These are phyloP conservation scores for Lepisosteus osseus DNA, from an alignment of 2,113 vertebrate species.

Conservation along the genomic window DNA sequence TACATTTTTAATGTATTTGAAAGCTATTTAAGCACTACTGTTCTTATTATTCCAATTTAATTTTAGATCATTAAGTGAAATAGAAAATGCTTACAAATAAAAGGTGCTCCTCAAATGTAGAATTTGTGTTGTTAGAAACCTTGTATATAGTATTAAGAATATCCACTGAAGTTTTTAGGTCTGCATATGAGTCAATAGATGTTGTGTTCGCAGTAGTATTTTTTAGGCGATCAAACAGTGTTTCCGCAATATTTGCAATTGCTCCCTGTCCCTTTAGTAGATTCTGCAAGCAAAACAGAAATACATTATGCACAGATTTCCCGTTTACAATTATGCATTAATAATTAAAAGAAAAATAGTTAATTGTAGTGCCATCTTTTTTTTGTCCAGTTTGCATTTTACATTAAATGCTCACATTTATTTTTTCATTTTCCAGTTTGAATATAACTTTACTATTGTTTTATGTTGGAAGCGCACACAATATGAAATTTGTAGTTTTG, in stretches of 20 bases:
- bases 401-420: background rate
- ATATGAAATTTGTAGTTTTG: conserved; percentile 9
- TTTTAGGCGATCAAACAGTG: conserved; percentile 23
- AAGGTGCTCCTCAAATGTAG: accelerated
- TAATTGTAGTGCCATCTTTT: background rate
- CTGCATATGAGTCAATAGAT: conserved; percentile 23
- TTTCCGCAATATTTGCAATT: background rate
- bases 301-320: background rate
- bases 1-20: too few relatives aligned
- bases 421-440: background rate
- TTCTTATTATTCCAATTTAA: too few relatives aligned
- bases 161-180: conserved; percentile 34
- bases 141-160: background rate
- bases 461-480: background rate
- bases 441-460: background rate
- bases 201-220: background rate
- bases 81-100: conserved; percentile 38
- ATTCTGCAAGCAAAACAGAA: conserved; percentile 34
- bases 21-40: too few relatives aligned
- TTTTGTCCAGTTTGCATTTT: too few relatives aligned
- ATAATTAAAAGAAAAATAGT: background rate
- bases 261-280: conserved; percentile 46
- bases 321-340: too few relatives aligned
- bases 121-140: conserved; percentile 36
- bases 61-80: background rate